Conservation (phyloP, 2,888 invertebrate species). For the Drosophila diplacantha region DNA sequence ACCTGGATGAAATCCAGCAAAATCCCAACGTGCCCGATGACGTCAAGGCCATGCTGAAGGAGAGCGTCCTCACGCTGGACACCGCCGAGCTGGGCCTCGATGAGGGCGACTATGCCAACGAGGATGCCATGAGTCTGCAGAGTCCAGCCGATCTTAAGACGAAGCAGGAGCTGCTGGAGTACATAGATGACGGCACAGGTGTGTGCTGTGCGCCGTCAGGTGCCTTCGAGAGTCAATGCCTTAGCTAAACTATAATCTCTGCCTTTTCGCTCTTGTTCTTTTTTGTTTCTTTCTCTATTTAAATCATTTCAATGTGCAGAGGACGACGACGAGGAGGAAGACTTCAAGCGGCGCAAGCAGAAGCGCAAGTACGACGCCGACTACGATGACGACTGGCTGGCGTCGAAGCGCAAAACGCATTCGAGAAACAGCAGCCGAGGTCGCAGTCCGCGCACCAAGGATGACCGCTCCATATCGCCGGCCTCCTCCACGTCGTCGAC, state of each 20-base stretch:
- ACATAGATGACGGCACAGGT: constrained; percentile 77
- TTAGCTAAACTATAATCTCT: constrained; percentile 3
- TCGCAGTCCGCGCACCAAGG: constrained; percentile 73
- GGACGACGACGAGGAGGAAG: constrained; percentile 76
- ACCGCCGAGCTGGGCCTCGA: constrained; percentile 69
- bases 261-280: constrained; percentile 5
- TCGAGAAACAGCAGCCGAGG: constrained; percentile 74
- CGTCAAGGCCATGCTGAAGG: constrained; percentile 77
- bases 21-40: constrained; percentile 78
- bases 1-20: constrained; percentile 77
- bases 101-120: constrained; percentile 51
- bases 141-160: constrained; percentile 75
- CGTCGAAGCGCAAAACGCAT: constrained; percentile 67
- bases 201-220: constrained; percentile 45
- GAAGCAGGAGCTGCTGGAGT: constrained; percentile 76
- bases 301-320: constrained; percentile 36
- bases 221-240: background rate
- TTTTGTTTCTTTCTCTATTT: constrained; percentile 14
- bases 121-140: constrained; percentile 60
- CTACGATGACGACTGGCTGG: constrained; percentile 78
- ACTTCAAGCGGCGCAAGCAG: constrained; percentile 74
- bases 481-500: constrained; percentile 75
- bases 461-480: constrained; percentile 75
- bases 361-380: constrained; percentile 77
- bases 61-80: constrained; percentile 75